Evolutionary conservation across 2,888 invertebrate genomes (phyloP).

Genomic region (Eristalinus sepulchralis): DNA sequence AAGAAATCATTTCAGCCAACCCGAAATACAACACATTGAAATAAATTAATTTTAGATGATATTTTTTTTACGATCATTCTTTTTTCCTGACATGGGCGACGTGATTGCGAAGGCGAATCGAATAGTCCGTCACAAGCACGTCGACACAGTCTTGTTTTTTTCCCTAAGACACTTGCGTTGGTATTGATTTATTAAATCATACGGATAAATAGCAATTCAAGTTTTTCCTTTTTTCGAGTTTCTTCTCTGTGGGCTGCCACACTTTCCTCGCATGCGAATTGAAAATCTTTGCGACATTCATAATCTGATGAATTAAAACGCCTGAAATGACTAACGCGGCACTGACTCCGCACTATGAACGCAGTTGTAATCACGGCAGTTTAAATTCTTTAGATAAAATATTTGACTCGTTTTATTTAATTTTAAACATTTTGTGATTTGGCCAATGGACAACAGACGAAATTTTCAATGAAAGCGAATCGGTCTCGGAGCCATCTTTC

Average conservation of each 20-base stretch:
- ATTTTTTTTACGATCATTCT: slow-evolving; percentile 16
- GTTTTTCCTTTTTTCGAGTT: background rate
- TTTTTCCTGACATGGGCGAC: slow-evolving; percentile 22
- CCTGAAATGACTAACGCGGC: background rate
- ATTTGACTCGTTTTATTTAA: background rate
- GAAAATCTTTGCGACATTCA: background rate
- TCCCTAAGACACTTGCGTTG: background rate
- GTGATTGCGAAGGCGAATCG: slow-evolving; percentile 19
- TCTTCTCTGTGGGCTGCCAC: background rate
- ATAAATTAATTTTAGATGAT: slow-evolving; percentile 48
- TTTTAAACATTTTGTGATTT: background rate
- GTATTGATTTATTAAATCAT: background rate
- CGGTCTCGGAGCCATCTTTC: background rate
- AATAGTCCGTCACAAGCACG: slow-evolving; percentile 10
- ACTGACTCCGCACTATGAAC: background rate
- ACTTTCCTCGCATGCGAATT: background rate
- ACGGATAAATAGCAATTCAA: background rate
- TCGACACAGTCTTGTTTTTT: background rate
- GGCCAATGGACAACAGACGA: background rate
- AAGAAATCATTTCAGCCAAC: slow-evolving; percentile 34
- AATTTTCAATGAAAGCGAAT: background rate
- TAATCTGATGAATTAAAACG: background rate
- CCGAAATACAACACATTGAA: slow-evolving; percentile 32
- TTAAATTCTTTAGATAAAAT: slow-evolving; percentile 12
- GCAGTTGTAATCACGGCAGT: slow-evolving; percentile 3